Conservation (phyloP, 2,113 vertebrate genomes). For the Trachemys scripta region DNA sequence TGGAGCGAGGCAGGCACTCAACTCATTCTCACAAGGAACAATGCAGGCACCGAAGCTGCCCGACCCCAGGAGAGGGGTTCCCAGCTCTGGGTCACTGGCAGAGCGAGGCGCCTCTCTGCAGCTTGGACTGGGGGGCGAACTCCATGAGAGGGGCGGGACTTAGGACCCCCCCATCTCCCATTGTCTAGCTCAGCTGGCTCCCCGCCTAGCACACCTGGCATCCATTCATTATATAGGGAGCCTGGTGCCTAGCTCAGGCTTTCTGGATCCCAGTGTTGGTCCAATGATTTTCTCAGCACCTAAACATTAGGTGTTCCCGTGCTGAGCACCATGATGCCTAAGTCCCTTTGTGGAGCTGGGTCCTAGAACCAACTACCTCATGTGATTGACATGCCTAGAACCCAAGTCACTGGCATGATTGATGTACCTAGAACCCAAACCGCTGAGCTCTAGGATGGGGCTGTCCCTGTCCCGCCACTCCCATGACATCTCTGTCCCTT, state of each 20-base stretch:
- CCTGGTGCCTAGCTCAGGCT: background rate
- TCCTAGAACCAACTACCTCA: background rate
- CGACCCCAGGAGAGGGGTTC: background rate
- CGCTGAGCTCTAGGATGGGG: background rate
- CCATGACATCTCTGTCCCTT: background rate
- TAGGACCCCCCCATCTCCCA: background rate
- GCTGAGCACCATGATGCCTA: background rate
- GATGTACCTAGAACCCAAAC: background rate
- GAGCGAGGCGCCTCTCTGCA: background rate
- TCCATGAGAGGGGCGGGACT: background rate
- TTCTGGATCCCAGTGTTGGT: background rate
- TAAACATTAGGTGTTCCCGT: background rate
- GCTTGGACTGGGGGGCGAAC: background rate
- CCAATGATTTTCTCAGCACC: background rate
- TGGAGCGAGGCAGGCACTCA: background rate
- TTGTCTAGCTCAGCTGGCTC: background rate
- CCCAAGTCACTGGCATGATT: background rate
- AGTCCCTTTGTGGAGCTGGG: background rate
- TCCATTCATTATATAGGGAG: background rate
- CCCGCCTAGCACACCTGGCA: background rate
- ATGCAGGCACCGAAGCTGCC: background rate
- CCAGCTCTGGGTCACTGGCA: background rate
- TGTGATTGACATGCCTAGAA: background rate
- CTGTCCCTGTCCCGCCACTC: background rate
- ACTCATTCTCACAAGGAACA: background rate